phyloP scores from a whole-genome alignment of 2,113 vertebrate genomes.

The Tachysurus vachellii region DNA sequence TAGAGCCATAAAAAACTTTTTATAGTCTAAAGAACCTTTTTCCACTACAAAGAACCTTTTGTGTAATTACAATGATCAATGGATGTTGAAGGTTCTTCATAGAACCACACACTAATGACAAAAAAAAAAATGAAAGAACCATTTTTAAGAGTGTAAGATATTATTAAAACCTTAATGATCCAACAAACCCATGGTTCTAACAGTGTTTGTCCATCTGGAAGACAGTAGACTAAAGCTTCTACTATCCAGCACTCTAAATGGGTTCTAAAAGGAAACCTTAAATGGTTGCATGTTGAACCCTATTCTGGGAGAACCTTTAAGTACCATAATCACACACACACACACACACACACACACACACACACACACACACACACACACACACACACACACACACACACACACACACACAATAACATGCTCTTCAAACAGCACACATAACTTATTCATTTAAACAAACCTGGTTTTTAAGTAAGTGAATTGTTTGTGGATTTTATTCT shows the following conservation, averaged over 20 bases:
- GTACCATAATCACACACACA: too few relatives aligned
- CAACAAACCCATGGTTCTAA: too few relatives aligned
- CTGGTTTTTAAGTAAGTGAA: not conserved
- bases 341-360: not conserved
- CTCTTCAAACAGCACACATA: not conserved
- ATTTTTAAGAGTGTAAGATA: too few relatives aligned
- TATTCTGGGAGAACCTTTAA: not conserved
- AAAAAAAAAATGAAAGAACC: too few relatives aligned
- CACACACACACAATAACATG: constrained; percentile 15
- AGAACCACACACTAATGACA: too few relatives aligned
- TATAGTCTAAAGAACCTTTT: too few relatives aligned
- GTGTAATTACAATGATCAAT: too few relatives aligned
- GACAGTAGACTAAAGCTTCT: not conserved
- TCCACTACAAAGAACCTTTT: too few relatives aligned
- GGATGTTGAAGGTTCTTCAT: too few relatives aligned
- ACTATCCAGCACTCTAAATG: not conserved
- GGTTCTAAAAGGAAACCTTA: not conserved
- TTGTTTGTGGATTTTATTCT: not conserved
- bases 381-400: not conserved
- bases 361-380: constrained; percentile 2
- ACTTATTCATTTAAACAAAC: not conserved
- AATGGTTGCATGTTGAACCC: not conserved
- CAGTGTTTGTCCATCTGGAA: not conserved
- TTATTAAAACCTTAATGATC: too few relatives aligned
- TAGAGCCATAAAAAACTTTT: too few relatives aligned